phyloP scores from a whole-genome alignment of 2,113 vertebrate species.

The Egretta garzetta region DNA sequence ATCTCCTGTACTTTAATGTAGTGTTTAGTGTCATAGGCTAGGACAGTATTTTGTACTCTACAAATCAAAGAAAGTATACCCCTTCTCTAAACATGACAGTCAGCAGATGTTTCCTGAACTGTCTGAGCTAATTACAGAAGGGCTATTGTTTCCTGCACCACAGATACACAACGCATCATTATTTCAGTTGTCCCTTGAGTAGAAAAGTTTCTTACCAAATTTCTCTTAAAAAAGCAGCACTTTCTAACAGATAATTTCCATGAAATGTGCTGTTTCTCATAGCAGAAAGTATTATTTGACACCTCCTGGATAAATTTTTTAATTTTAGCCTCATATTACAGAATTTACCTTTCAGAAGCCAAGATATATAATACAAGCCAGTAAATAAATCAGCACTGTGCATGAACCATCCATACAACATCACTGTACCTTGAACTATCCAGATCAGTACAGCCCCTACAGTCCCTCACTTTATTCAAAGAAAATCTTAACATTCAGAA shows the following conservation, averaged over 20 bases:
- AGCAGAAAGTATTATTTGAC: background rate
- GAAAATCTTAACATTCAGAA: background rate
- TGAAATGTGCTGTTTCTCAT: background rate
- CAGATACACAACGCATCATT: background rate
- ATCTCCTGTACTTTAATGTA: background rate
- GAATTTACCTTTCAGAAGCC: background rate
- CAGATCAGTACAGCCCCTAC: background rate
- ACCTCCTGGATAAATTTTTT: background rate
- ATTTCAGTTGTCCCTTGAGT: background rate
- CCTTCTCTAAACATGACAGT: background rate
- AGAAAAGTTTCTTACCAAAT: background rate
- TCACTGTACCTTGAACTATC: background rate
- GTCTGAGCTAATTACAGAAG: background rate
- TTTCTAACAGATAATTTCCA: background rate
- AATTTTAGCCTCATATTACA: background rate
- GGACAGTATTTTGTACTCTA: background rate
- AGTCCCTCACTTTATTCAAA: background rate
- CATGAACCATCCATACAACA: background rate
- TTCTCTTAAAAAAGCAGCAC: background rate
- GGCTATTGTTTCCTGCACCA: background rate
- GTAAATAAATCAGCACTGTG: background rate
- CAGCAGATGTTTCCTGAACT: background rate
- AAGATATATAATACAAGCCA: background rate
- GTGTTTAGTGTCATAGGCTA: background rate
- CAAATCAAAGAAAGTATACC: background rate